Base-by-base conservation (phyloP, 2,888 invertebrate genomes). In the Phortica magna region DNA sequence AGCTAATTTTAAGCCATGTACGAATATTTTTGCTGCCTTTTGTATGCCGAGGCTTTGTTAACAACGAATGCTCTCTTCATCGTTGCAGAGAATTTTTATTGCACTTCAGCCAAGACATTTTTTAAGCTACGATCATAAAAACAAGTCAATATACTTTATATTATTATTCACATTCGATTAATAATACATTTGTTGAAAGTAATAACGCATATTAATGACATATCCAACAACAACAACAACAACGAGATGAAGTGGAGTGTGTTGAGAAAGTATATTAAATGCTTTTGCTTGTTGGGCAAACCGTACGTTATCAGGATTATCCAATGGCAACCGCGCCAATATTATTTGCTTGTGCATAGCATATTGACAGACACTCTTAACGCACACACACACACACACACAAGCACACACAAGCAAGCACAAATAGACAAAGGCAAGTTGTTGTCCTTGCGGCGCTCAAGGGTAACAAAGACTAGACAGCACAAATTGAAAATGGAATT, bases 301-400 rank as follows among this genome's bases (percentile, higher is more conserved):
- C 31, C 76, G 74, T 71, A 79, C 80, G 83, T 79, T 74, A 75
- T 48, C 71, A 64, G 82, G 81, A 87, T 84, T 82, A 85, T 85
- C 84, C 87, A 87, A 87, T 85, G 75, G 84, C 82, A 87, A 87
- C 84, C 81, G 31, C 31, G 39, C 17, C 31, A 71, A 53, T 71
- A 71, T 71, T 67, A 67, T 42, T 42, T 19, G 67, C 67, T 67
- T 41, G 42, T 42, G n/a, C 31, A 10, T 17, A 55, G 10, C 70
- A 70, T 48, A 68, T 43, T 22, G 22, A 61, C 12, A 61, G 10
- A 22, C 61, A 61, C 61, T 12, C 61, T 48, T 43, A 14, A 19
- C 48, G 9, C n/a, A 42, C 41, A 9, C 19, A 48, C 19, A 43
- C 43, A 68, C 43, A 9, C 68, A 22, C 10, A 67, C 42, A 68